Evolutionary conservation across 2,888 invertebrate species (phyloP).

Genomic region (Macropis europaea): DNA sequence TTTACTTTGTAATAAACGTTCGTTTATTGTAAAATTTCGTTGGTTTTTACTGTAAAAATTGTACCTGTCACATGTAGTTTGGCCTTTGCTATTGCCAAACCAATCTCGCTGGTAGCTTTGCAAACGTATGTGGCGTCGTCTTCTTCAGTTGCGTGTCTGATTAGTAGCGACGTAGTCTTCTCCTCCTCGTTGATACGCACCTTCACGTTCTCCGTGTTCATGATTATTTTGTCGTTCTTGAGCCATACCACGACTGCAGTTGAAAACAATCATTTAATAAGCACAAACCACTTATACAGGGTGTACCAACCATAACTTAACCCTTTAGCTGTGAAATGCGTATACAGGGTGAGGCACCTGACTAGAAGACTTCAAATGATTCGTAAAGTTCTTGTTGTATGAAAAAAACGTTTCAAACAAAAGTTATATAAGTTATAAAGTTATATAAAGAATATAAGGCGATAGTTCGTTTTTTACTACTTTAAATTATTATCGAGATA

Average conservation of each 20-base stretch:
- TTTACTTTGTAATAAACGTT: neutral
- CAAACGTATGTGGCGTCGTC: slow-evolving; percentile 90
- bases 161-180: slow-evolving; percentile 85
- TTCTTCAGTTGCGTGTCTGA: slow-evolving; percentile 84
- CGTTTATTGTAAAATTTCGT: neutral
- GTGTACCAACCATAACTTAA: no score
- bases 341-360: no score
- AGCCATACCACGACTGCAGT: slow-evolving; percentile 92
- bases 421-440: no score
- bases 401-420: no score
- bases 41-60: neutral
- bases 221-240: slow-evolving; percentile 89
- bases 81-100: slow-evolving; percentile 89
- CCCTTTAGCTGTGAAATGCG: no score
- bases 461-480: no score
- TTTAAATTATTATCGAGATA: no score
- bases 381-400: no score
- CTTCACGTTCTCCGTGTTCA: slow-evolving; percentile 87
- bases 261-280: no score
- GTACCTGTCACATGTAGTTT: slow-evolving; percentile 85
- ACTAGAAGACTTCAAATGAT: no score
- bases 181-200: slow-evolving; percentile 86
- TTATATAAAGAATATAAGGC: no score
- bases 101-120: slow-evolving; percentile 92
- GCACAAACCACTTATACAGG: no score